These are phyloP conservation scores for Myopa tessellatipennis DNA, from an alignment of 2,888 invertebrate species.

Conservation along the genomic window DNA sequence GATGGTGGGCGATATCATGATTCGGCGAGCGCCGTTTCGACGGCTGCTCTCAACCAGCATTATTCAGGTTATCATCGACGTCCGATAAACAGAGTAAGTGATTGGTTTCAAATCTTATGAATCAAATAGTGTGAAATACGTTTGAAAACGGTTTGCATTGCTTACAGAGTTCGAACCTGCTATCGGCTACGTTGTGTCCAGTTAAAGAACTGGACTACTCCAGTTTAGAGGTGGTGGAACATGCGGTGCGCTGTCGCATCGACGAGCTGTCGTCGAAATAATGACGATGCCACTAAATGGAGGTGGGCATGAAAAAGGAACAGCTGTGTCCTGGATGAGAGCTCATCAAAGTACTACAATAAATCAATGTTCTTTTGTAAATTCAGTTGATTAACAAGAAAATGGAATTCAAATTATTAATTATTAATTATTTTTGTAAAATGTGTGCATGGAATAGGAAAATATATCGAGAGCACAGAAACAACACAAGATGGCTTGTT, in stretches of 20 bases:
- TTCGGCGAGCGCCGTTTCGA: slow-evolving; percentile 69
- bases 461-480: no score
- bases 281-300: slow-evolving; percentile 49
- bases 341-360: slow-evolving; percentile 50
- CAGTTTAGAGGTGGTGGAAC: slow-evolving; percentile 89
- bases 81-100: slow-evolving; percentile 79
- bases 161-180: slow-evolving; percentile 84
- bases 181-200: slow-evolving; percentile 88
- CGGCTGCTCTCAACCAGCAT: slow-evolving; percentile 72
- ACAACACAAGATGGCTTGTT: background rate
- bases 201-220: slow-evolving; percentile 92
- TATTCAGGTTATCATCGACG: slow-evolving; percentile 75
- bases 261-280: slow-evolving; percentile 79
- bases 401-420: no score
- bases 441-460: no score
- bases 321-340: no score
- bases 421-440: no score
- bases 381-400: no score
- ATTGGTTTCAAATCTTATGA: background rate
- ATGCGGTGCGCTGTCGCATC: slow-evolving; percentile 90
- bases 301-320: no score
- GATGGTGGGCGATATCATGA: slow-evolving; percentile 64
- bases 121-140: background rate
- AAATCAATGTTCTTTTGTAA: no score
- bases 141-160: slow-evolving; percentile 26